Evolutionary conservation across 1,140 invertebrate genomes (phyloP).

Genomic region (Hycleus cichorii): DNA sequence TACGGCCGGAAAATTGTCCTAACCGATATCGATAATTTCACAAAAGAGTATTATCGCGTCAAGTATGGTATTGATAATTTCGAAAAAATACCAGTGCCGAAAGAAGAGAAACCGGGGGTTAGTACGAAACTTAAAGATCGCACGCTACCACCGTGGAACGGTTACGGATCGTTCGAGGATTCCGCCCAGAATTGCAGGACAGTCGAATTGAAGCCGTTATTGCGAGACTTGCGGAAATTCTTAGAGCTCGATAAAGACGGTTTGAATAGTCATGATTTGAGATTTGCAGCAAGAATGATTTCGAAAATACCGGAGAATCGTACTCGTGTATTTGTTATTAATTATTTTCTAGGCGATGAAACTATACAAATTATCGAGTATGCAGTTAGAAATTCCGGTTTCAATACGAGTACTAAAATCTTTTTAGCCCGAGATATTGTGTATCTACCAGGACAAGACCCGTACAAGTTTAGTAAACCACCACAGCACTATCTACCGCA

Average conservation of each 20-base stretch:
- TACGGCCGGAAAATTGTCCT: slow-evolving; percentile 74
- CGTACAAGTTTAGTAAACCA: slow-evolving; percentile 52
- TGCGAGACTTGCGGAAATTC: slow-evolving; percentile 73
- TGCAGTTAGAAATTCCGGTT: slow-evolving; percentile 66
- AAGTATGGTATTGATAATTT: slow-evolving; percentile 51
- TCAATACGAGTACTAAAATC: slow-evolving; percentile 50
- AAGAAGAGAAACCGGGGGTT: slow-evolving; percentile 36
- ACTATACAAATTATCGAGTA: slow-evolving; percentile 75
- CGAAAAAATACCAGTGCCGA: slow-evolving; percentile 45
- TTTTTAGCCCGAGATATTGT: slow-evolving; percentile 60
- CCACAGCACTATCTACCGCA: slow-evolving; percentile 65
- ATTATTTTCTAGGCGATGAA: slow-evolving; percentile 75
- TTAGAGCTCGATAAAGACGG: slow-evolving; percentile 68
- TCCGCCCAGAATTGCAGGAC: slow-evolving; percentile 76
- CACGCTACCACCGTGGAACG: slow-evolving; percentile 78
- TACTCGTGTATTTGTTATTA: slow-evolving; percentile 70
- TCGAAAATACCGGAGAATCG: slow-evolving; percentile 60
- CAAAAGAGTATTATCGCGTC: slow-evolving; percentile 73
- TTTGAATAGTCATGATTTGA: slow-evolving; percentile 67
- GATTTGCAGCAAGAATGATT: slow-evolving; percentile 69
- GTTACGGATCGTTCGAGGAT: slow-evolving; percentile 79
- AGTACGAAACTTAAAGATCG: slow-evolving; percentile 40
- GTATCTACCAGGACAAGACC: slow-evolving; percentile 65
- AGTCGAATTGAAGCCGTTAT: slow-evolving; percentile 66
- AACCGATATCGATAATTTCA: slow-evolving; percentile 79